A percentile compares a stretch with the other conserved stretches of the same genome.
Conservation (phyloP, 2,888 invertebrate genomes). For the Serrognathus titanus region DNA sequence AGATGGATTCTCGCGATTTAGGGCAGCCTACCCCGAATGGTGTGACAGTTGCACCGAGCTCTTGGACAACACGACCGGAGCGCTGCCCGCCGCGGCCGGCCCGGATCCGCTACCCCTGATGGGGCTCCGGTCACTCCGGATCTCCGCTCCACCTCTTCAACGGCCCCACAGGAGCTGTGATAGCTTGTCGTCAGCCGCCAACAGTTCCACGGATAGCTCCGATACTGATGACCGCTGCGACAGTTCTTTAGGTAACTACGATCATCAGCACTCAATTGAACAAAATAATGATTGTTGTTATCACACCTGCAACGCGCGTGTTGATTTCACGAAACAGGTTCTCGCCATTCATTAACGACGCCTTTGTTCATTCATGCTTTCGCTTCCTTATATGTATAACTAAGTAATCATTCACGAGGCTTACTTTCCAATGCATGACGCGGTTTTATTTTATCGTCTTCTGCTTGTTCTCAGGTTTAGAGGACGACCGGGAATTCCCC, state of each 20-base stretch:
- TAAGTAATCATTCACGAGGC: not conserved
- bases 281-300: not conserved
- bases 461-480: constrained; percentile 48
- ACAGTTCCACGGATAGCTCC: constrained; percentile 49
- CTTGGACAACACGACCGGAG: constrained; percentile 35
- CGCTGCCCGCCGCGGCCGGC: constrained; percentile 34
- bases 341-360: not conserved
- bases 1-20: constrained; percentile 87
- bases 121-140: constrained; percentile 44
- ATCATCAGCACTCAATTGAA: no score
- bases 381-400: not conserved
- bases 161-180: constrained; percentile 42
- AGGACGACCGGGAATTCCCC: constrained; percentile 77
- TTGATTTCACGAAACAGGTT: not conserved
- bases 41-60: constrained; percentile 73
- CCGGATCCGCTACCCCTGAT: constrained; percentile 44
- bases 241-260: constrained; percentile 52
- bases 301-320: not conserved
- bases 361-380: not conserved
- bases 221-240: constrained; percentile 51
- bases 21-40: constrained; percentile 85
- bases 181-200: constrained; percentile 45
- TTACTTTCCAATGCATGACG: not conserved
- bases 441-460: no score
- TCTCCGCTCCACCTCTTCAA: constrained; percentile 40